Conservation (phyloP, 1,140 invertebrate genomes). For the Atopsyche davidsoni region DNA sequence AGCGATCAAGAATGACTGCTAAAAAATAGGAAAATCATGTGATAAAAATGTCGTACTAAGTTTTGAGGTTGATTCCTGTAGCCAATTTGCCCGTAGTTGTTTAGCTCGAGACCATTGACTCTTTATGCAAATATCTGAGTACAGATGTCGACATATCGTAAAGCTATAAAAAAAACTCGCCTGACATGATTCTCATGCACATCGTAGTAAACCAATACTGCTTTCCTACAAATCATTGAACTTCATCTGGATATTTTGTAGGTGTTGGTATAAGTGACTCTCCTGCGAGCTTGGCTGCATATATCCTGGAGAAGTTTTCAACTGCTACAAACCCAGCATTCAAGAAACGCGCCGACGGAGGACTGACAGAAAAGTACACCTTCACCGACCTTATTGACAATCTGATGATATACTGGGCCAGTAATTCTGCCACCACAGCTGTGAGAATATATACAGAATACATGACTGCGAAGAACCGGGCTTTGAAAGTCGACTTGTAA, state of each 20-base stretch:
- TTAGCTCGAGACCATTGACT: too few species aligned
- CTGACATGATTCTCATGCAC: too few species aligned
- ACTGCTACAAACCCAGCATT: slow-evolving; percentile 59
- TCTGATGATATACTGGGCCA: slow-evolving; percentile 83
- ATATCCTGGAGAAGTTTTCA: slow-evolving; percentile 79
- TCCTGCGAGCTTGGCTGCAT: slow-evolving; percentile 68
- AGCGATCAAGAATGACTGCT: too few species aligned
- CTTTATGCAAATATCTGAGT: too few species aligned
- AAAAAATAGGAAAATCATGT: too few species aligned
- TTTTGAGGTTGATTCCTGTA: too few species aligned
- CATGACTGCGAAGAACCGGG: slow-evolving; percentile 38
- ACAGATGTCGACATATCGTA: too few species aligned
- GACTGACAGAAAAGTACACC: slow-evolving; percentile 55
- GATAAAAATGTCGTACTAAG: too few species aligned
- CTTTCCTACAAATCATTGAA: too few species aligned
- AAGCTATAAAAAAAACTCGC: too few species aligned
- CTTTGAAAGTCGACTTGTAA: slow-evolving; percentile 46
- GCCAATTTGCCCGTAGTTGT: too few species aligned
- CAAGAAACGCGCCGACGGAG: slow-evolving; percentile 60
- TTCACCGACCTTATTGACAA: slow-evolving; percentile 79
- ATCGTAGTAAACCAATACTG: too few species aligned
- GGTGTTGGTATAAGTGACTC: slow-evolving; percentile 55
- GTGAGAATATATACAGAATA: slow-evolving; percentile 59
- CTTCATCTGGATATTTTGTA: slow-evolving; percentile 32
- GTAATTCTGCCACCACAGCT: slow-evolving; percentile 69